A percentile compares a stretch with the other conserved stretches of the same genome.
phyloP scores from a whole-genome alignment of 2,888 invertebrate species.

The Mantis religiosa region DNA sequence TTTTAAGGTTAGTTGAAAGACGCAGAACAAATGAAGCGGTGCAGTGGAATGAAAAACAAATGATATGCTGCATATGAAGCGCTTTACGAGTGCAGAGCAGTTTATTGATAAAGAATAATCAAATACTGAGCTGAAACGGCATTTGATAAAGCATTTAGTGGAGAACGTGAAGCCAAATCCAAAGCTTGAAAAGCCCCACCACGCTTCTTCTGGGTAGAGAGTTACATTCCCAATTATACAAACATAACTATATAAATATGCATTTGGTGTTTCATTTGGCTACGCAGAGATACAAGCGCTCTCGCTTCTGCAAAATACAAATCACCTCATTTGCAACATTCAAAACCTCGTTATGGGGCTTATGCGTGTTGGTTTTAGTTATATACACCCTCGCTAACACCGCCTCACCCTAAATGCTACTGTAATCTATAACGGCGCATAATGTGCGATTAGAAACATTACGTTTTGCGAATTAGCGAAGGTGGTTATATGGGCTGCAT shows the following conservation, averaged over 20 bases:
- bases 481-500: background rate
- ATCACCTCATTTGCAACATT: conserved; percentile 15
- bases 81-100: too few species aligned
- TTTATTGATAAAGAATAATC: too few species aligned
- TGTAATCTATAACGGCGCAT: background rate
- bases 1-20: too few species aligned
- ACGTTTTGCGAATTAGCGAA: background rate
- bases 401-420: background rate
- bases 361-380: conserved; percentile 8
- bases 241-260: conserved; percentile 15
- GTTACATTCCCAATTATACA: background rate
- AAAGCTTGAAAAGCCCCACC: too few species aligned
- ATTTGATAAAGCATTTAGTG: too few species aligned
- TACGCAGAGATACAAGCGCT: background rate
- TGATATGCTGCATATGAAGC: too few species aligned
- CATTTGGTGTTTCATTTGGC: conserved; percentile 5
- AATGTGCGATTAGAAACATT: conserved; percentile 3
- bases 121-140: too few species aligned
- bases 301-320: conserved; percentile 11
- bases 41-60: too few species aligned
- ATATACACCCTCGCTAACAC: background rate
- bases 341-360: conserved; percentile 5
- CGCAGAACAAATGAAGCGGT: too few species aligned
- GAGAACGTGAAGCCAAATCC: too few species aligned
- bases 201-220: too few species aligned